Conservation (phyloP, 2,888 invertebrate genomes). For the Cinara cedri region DNA sequence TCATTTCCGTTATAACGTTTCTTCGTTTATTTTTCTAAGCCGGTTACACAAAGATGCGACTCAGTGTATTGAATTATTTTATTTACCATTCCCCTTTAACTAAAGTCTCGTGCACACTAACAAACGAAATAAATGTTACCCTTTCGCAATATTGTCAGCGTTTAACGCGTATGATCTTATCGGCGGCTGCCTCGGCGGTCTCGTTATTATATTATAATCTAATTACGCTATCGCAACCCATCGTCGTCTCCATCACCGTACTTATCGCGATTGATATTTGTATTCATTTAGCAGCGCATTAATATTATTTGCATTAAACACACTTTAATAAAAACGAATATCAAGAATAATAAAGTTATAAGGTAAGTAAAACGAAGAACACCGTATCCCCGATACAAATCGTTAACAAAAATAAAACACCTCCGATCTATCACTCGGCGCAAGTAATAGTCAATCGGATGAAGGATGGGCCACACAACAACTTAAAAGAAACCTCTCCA, state of each 20-base stretch:
- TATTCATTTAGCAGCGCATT: neutral
- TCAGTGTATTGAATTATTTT: too few relatives aligned
- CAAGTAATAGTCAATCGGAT: neutral
- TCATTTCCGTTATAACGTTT: neutral
- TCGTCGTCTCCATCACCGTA: neutral
- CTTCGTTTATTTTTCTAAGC: neutral
- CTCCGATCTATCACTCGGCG: too few relatives aligned
- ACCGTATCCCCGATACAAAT: too few relatives aligned
- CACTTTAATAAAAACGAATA: too few relatives aligned
- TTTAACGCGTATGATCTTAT: constrained; percentile 2
- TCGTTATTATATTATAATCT: constrained; percentile 10
- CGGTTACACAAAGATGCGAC: too few relatives aligned
- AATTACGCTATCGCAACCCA: constrained; percentile 12
- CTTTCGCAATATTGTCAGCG: neutral
- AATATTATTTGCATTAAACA: neutral
- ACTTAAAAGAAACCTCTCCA: neutral
- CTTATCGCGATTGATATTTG: neutral
- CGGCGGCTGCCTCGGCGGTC: constrained; percentile 5
- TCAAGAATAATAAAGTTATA: too few relatives aligned
- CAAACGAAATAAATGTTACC: too few relatives aligned
- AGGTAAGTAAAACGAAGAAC: too few relatives aligned
- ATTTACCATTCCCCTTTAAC: too few relatives aligned
- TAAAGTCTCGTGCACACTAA: too few relatives aligned
- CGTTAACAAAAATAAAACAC: too few relatives aligned
- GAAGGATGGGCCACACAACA: neutral